These are phyloP conservation scores for Pristiophorus japonicus DNA, from an alignment of 2,113 vertebrate species.

Conservation along the genomic window DNA sequence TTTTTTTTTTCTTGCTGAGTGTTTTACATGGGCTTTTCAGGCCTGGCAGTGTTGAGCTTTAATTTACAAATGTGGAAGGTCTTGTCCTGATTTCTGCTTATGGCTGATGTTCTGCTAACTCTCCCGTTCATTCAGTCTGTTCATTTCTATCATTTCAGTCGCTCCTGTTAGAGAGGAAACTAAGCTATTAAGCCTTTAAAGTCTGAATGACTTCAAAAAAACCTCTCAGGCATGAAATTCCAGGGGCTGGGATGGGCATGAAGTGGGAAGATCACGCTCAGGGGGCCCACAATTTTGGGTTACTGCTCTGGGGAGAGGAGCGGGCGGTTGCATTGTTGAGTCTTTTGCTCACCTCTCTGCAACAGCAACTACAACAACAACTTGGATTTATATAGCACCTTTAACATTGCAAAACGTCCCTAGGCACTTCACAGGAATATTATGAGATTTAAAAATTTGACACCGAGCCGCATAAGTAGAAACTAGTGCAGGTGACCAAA, in stretches of 20 bases:
- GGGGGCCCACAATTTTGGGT: background rate
- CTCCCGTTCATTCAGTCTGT: background rate
- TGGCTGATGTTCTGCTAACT: background rate
- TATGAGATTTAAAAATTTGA: too few relatives aligned
- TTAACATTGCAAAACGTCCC: too few relatives aligned
- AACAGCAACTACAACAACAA: too few relatives aligned
- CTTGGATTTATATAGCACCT: too few relatives aligned
- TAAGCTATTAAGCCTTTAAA: background rate
- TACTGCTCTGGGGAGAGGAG: background rate
- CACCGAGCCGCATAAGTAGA: too few relatives aligned
- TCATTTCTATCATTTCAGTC: background rate
- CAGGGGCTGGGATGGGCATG: background rate
- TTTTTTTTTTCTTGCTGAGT: background rate
- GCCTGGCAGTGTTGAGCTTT: background rate
- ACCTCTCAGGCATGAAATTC: background rate
- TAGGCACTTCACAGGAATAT: too few relatives aligned
- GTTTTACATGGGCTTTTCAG: background rate
- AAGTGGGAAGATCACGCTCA: background rate
- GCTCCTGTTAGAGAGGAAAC: background rate
- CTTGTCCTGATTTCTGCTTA: background rate
- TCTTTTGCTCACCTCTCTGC: background rate
- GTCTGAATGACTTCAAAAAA: background rate
- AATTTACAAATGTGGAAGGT: background rate
- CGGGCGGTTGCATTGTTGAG: too few relatives aligned
- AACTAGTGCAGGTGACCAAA: too few relatives aligned